Conservation (phyloP, 2,888 invertebrate species). For the Operophtera brumata region DNA sequence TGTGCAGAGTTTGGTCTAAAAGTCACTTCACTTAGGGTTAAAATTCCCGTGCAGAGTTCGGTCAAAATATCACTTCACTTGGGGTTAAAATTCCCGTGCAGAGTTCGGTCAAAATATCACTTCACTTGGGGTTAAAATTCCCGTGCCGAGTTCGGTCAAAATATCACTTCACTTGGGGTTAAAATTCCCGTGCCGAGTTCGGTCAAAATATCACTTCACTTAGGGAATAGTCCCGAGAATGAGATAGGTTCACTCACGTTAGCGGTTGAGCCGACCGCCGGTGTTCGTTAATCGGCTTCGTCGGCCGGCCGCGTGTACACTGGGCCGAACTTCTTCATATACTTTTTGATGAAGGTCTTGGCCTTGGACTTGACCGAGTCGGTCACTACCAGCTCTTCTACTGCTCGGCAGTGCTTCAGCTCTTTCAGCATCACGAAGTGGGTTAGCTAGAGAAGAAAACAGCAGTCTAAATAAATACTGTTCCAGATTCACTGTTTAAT, state of each 20-base stretch:
- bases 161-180: not conserved
- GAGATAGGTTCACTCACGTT: conserved; percentile 2
- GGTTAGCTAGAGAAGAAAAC: conserved; percentile 84
- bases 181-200: not conserved
- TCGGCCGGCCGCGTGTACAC: conserved; percentile 86
- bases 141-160: not conserved
- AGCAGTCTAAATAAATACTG: too few species aligned
- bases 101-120: not conserved
- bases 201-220: not conserved
- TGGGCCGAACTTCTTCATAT: conserved; percentile 96
- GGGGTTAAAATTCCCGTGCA: too few species aligned
- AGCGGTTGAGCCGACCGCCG: conserved; percentile 13
- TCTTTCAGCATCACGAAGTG: conserved; percentile 98
- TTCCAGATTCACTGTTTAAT: too few species aligned
- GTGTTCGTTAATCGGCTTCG: conserved; percentile 74
- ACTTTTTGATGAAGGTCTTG: conserved; percentile 95
- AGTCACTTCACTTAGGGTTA: too few species aligned
- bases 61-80: too few species aligned
- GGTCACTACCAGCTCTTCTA: conserved; percentile 92
- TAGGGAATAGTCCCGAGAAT: conserved; percentile 17
- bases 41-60: too few species aligned
- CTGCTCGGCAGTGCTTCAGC: conserved; percentile 92
- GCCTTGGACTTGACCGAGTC: conserved; percentile 97
- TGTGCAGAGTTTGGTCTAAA: too few species aligned
- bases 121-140: not conserved